These are phyloP conservation scores for Bellardia pandia DNA, from an alignment of 2,888 invertebrate species.

Conservation along the genomic window DNA sequence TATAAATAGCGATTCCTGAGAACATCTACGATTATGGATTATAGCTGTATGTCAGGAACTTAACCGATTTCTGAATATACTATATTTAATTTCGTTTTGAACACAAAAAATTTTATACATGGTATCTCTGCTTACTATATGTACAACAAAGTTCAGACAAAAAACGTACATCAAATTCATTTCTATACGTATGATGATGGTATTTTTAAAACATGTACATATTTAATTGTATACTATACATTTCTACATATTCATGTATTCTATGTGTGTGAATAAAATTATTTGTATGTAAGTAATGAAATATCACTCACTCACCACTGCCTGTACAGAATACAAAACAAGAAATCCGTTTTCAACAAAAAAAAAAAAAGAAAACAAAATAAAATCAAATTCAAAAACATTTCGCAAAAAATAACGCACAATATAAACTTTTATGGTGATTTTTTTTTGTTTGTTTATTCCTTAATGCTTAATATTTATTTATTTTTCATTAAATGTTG, in stretches of 20 bases:
- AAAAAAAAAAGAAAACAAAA: neutral
- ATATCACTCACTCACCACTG: constrained; percentile 42
- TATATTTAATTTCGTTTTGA: too few relatives aligned
- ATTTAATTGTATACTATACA: constrained; percentile 42
- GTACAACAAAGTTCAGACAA: neutral
- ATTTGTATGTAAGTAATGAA: constrained; percentile 15
- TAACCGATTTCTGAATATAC: too few relatives aligned
- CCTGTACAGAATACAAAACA: constrained; percentile 57
- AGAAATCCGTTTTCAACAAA: constrained; percentile 20
- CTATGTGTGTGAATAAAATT: neutral
- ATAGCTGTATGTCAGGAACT: too few relatives aligned
- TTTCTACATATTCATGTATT: neutral
- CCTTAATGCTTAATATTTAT: constrained; percentile 1
- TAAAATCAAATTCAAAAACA: neutral
- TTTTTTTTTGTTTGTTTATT: neutral
- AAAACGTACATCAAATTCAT: constrained; percentile 44
- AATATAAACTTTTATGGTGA: constrained; percentile 29
- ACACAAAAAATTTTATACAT: neutral
- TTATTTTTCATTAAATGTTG: constrained; percentile 15
- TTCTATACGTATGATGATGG: constrained; percentile 25
- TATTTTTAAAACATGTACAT: constrained; percentile 33
- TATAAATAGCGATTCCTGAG: too few relatives aligned
- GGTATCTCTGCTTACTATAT: neutral
- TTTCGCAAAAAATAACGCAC: constrained; percentile 6
- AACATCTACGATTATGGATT: too few relatives aligned